A percentile compares a stretch with the other conserved stretches of the same genome.
phyloP scores from a whole-genome alignment of 2,888 invertebrate species.

The Petrolisthes manimaculis region DNA sequence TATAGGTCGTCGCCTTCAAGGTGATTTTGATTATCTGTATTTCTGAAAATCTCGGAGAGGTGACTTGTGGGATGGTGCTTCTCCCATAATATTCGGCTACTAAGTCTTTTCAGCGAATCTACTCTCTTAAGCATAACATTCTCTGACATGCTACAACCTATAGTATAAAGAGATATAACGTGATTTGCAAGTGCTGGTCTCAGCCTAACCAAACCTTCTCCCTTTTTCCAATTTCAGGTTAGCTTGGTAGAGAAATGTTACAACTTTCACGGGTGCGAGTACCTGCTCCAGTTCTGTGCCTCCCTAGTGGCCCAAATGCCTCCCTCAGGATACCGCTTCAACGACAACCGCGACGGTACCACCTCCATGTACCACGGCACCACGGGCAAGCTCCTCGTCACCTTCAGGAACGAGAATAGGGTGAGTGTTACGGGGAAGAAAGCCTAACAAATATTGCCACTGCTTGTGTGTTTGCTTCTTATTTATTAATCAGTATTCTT shows the following conservation, averaged over 20 bases:
- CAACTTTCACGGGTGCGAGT: slow-evolving; percentile 80
- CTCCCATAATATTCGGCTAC: too few species aligned
- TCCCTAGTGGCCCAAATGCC: slow-evolving; percentile 77
- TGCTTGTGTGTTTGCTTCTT: too few species aligned
- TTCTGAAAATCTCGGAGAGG: too few species aligned
- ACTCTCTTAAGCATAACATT: too few species aligned
- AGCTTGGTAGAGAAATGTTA: slow-evolving; percentile 78
- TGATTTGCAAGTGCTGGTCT: background rate
- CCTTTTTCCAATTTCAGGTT: slow-evolving; percentile 24
- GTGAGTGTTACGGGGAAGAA: slow-evolving; percentile 68
- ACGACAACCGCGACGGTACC: slow-evolving; percentile 81
- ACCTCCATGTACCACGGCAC: slow-evolving; percentile 79
- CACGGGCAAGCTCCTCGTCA: slow-evolving; percentile 78
- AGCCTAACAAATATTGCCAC: too few species aligned
- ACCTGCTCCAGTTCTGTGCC: slow-evolving; percentile 79
- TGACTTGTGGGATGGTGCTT: too few species aligned
- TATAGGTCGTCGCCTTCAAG: too few species aligned
- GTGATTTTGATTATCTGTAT: too few species aligned
- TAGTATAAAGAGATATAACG: too few species aligned
- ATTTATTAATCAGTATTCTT: background rate
- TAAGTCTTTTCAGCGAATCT: too few species aligned
- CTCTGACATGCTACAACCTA: too few species aligned
- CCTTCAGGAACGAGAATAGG: slow-evolving; percentile 82
- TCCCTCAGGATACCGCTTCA: slow-evolving; percentile 77
- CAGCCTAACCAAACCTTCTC: background rate